Base-by-base conservation (phyloP, 1,140 invertebrate species). In the Meteorus sp. region DNA sequence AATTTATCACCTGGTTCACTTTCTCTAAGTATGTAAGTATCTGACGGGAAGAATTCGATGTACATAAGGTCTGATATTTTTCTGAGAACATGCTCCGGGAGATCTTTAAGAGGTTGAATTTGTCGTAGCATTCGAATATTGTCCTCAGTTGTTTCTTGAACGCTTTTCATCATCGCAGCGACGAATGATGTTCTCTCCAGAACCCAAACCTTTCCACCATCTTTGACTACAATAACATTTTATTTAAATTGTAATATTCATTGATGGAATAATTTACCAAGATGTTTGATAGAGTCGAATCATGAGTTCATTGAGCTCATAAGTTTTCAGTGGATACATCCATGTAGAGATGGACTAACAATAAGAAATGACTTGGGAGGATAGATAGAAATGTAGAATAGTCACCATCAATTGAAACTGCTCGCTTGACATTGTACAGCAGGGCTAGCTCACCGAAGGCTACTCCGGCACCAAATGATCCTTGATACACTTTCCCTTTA, bases 391-490 rank as follows among this genome's bases (percentile, higher is more conserved):
- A 35, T 45, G 13, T 29, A 13, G 33, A 48, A 62, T 3, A 74
- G 72, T 81, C 80, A 88, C 87, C 92, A 83, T 85, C 84, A 54
- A 95, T 89, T 3, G 92, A 90, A 19, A 93, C 92, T 41, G 92
- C 89, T 68, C 94, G 79, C 64, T 92, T 94, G 23, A 93, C 94
- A 80, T 95, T 96, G 77, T 97, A 97, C 3, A 98, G 80, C 66
- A 96, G 90, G 2, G 95, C 94, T 23, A 98, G 80, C 82, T 97
- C 95, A 19, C 95, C 95, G 76, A 98, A 98, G 1, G 92, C 94
- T 62, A 92, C 89, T 11, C 91, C 93, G 0, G 89, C 85, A 1
- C 89, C 88, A 72, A 98, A 92, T 55, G 81, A 87, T 43, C 89
- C 89, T 29, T 94, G 85, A 9, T 88, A 83, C 19, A 82, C 75